Evolutionary conservation across 2,797 vertebrate genomes (phyloP).

Genomic region (Premnoplex brunnescens): DNA sequence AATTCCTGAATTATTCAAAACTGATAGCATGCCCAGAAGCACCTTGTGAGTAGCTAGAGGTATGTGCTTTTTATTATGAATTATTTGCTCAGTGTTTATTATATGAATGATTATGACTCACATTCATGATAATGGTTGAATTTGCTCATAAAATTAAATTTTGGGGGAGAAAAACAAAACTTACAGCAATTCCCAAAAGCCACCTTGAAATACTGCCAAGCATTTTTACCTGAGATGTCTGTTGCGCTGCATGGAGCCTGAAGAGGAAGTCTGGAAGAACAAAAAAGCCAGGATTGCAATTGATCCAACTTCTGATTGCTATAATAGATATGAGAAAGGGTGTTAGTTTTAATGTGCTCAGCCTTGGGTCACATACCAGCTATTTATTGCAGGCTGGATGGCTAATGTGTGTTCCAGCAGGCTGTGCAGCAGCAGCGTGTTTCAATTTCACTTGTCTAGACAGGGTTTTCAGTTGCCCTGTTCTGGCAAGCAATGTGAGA

Average conservation of each 20-base stretch:
- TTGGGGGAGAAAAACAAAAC: background rate
- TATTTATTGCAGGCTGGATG: background rate
- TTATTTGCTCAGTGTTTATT: background rate
- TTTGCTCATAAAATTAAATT: background rate
- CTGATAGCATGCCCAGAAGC: background rate
- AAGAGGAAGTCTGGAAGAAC: slow-evolving; percentile 3
- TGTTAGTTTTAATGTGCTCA: background rate
- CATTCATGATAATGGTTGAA: background rate
- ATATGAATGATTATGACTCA: background rate
- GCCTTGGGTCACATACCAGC: background rate
- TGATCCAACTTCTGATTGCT: background rate
- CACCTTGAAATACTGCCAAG: background rate
- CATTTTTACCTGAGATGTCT: background rate
- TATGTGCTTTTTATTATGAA: background rate
- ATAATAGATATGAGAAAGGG: background rate
- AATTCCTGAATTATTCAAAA: slow-evolving; percentile 21
- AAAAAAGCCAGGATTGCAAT: background rate
- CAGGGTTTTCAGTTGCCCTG: slow-evolving; percentile 28
- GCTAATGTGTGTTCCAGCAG: background rate
- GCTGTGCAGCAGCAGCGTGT: background rate
- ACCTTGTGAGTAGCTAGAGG: background rate
- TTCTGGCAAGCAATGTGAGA: slow-evolving; percentile 30
- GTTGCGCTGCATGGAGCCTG: background rate
- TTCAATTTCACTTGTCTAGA: slow-evolving; percentile 60
- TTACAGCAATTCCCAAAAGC: background rate